Evolutionary conservation across 2,888 invertebrate genomes (phyloP).

Genomic region (Acleris cristana): DNA sequence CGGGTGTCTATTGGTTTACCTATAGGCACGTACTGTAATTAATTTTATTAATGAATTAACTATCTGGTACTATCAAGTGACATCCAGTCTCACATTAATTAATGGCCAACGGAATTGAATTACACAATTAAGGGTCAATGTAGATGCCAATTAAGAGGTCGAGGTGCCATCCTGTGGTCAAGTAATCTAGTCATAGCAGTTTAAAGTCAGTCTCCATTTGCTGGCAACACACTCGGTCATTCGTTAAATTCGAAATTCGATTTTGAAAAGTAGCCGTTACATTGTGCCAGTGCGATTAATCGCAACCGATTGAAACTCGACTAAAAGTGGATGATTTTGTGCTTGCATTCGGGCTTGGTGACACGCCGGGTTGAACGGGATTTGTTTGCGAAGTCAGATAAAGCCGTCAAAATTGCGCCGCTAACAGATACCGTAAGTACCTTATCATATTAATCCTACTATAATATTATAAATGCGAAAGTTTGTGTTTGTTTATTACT

Average conservation of each 20-base stretch:
- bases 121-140: conserved; percentile 62
- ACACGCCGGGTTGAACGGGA: conserved; percentile 57
- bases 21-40: background rate
- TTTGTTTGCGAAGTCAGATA: conserved; percentile 66
- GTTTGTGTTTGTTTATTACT: too few species aligned
- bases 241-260: conserved; percentile 12
- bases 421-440: conserved; percentile 71
- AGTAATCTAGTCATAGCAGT: conserved; percentile 20
- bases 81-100: conserved; percentile 30
- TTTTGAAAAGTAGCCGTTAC: conserved; percentile 7
- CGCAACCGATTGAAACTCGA: conserved; percentile 11
- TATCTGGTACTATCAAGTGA: conserved; percentile 4
- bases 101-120: conserved; percentile 23
- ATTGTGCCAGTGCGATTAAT: conserved; percentile 22
- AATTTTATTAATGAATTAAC: background rate
- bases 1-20: too few species aligned
- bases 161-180: conserved; percentile 27
- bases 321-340: conserved; percentile 61
- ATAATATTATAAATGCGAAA: background rate
- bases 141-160: conserved; percentile 61
- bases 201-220: conserved; percentile 19
- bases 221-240: conserved; percentile 13
- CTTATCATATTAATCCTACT: conserved; percentile 22
- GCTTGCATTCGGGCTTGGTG: conserved; percentile 56
- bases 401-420: conserved; percentile 74